Percentiles rank a stretch among this genome's conserved stretches.
phyloP scores from a whole-genome alignment of 2,888 invertebrate species.

The Drosophila emarginata region DNA sequence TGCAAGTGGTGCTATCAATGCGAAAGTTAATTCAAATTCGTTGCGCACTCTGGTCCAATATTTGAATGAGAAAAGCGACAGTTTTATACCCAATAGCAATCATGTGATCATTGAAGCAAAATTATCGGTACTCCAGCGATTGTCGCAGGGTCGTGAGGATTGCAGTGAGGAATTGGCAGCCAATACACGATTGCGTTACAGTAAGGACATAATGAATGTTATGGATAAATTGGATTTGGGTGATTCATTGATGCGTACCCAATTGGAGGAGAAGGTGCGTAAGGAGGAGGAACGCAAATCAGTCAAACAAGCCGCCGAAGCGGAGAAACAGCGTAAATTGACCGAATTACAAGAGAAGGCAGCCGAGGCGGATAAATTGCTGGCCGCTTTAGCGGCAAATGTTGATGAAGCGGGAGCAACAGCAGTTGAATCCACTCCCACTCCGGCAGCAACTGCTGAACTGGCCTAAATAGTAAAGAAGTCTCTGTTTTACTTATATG shows the following conservation, averaged over 20 bases:
- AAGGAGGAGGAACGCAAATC: constrained; percentile 69
- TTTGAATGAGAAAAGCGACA: constrained; percentile 78
- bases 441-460: constrained; percentile 31
- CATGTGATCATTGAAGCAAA: constrained; percentile 81
- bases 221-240: constrained; percentile 80
- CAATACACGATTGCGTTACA: constrained; percentile 74
- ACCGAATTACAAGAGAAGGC: constrained; percentile 63
- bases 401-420: constrained; percentile 14
- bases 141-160: constrained; percentile 71
- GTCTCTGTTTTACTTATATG: background rate
- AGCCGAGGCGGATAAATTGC: constrained; percentile 61
- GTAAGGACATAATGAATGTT: constrained; percentile 78
- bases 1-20: constrained; percentile 79
- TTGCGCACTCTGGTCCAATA: constrained; percentile 77
- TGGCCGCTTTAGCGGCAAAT: constrained; percentile 47
- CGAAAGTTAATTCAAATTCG: constrained; percentile 78
- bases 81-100: constrained; percentile 80
- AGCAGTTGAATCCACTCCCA: constrained; percentile 19
- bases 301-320: constrained; percentile 57
- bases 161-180: constrained; percentile 74
- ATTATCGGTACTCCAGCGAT: constrained; percentile 74
- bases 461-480: constrained; percentile 38
- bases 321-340: constrained; percentile 61
- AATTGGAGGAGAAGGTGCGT: constrained; percentile 68
- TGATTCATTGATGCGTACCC: constrained; percentile 79